A percentile compares a stretch with the other conserved stretches of the same genome.
These are phyloP conservation scores for Phylloscopus collybita DNA, from an alignment of 2,797 vertebrate genomes.

Conservation along the genomic window DNA sequence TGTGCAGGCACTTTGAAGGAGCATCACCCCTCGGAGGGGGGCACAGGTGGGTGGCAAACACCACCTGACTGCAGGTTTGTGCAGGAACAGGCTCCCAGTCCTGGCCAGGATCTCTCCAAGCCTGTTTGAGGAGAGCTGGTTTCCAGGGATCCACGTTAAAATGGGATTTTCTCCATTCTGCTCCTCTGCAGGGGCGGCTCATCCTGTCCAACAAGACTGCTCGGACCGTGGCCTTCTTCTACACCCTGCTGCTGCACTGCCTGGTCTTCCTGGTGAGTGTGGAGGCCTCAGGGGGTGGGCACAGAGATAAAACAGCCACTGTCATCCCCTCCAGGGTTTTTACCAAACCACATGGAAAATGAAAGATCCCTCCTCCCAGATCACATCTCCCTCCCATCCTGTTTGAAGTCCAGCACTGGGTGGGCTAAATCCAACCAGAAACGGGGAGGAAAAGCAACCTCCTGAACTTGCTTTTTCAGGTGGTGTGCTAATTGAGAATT, in stretches of 20 bases:
- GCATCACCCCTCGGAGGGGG: accelerated
- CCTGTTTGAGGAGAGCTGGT: background rate
- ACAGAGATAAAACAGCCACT: accelerated
- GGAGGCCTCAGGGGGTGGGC: accelerated
- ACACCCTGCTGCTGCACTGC: constrained; percentile 92
- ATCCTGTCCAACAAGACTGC: constrained; percentile 95
- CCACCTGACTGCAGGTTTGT: accelerated
- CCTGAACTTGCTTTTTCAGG: background rate
- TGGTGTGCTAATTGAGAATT: background rate
- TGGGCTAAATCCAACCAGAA: too few relatives aligned
- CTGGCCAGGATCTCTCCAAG: background rate
- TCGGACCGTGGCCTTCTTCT: constrained; percentile 95
- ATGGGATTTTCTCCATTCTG: background rate
- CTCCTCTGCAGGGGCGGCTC: constrained; percentile 83
- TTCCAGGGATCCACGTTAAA: background rate
- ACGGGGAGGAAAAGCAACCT: too few relatives aligned
- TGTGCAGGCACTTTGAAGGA: background rate
- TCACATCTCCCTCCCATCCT: too few relatives aligned
- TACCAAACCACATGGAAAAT: too few relatives aligned
- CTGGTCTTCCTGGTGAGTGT: constrained; percentile 91
- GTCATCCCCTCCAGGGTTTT: background rate
- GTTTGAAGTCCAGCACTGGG: too few relatives aligned
- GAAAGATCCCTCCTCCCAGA: too few relatives aligned
- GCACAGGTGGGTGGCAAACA: background rate
- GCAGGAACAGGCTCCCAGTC: background rate